Percentiles rank a stretch among this genome's conserved stretches.
Evolutionary conservation across 2,113 vertebrate species (phyloP).

Genomic region (Mobula birostris): DNA sequence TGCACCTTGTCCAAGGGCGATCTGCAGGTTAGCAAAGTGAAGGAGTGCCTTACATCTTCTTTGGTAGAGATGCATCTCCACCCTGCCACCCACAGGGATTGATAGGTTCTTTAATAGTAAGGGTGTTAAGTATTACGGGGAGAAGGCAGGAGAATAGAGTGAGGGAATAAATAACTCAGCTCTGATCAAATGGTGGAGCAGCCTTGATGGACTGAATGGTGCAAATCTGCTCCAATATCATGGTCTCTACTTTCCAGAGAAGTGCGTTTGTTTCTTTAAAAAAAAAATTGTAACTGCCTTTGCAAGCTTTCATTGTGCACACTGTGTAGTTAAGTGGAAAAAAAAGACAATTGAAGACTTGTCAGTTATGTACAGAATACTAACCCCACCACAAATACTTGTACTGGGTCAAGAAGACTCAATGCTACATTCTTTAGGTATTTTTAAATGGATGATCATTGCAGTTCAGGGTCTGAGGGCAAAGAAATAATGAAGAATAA

Average conservation of each 20-base stretch:
- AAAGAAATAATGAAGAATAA: not conserved
- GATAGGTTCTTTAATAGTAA: too few relatives aligned
- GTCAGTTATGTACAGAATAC: not conserved
- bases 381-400: not conserved
- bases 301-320: not conserved
- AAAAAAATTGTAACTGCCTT: not conserved
- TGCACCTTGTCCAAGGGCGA: too few relatives aligned
- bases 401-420: not conserved
- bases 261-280: not conserved
- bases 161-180: not conserved
- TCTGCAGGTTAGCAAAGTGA: too few relatives aligned
- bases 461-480: not conserved
- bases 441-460: not conserved
- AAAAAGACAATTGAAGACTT: not conserved
- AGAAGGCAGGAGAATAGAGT: too few relatives aligned
- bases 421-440: not conserved
- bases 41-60: too few relatives aligned
- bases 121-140: too few relatives aligned
- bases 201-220: too few relatives aligned
- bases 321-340: not conserved
- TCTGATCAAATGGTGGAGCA: too few relatives aligned
- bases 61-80: too few relatives aligned
- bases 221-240: too few relatives aligned
- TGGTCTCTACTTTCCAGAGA: not conserved
- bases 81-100: too few relatives aligned